Evolutionary conservation across 2,888 invertebrate genomes (phyloP).

Genomic region (Trilocha varians): DNA sequence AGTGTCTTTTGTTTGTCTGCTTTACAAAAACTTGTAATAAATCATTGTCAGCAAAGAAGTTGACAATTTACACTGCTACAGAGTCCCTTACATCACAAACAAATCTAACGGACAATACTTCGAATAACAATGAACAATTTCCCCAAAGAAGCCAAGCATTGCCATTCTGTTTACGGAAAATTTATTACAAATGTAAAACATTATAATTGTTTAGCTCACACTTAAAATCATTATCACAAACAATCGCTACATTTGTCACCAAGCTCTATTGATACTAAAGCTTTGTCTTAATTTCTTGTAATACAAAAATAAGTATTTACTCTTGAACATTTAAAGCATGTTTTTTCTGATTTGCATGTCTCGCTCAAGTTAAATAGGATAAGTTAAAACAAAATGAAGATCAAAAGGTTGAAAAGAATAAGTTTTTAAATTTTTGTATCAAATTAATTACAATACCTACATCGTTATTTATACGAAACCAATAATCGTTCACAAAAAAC

Average conservation of each 20-base stretch:
- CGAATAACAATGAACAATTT: constrained; percentile 26
- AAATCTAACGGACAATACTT: constrained; percentile 36
- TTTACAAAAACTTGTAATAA: constrained; percentile 40
- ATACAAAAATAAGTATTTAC: background rate
- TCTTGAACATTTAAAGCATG: no score
- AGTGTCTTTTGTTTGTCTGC: constrained; percentile 13
- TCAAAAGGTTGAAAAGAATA: no score
- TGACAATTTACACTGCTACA: constrained; percentile 33
- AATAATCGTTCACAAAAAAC: no score
- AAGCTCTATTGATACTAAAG: constrained; percentile 25
- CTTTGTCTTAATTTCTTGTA: constrained; percentile 24
- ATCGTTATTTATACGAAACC: no score
- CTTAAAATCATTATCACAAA: constrained; percentile 30
- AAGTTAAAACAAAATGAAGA: no score
- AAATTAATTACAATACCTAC: no score
- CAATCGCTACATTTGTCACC: constrained; percentile 22
- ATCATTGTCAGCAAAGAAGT: constrained; percentile 53
- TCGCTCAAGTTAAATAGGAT: no score
- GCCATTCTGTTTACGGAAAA: constrained; percentile 39
- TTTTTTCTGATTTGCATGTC: no score
- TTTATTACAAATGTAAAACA: constrained; percentile 16
- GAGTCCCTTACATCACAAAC: constrained; percentile 33
- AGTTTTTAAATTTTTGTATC: no score
- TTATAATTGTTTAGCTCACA: constrained; percentile 34
- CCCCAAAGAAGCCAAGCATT: constrained; percentile 37